phyloP scores from a whole-genome alignment of 1,140 invertebrate genomes.

The Halictus rubicundus region DNA sequence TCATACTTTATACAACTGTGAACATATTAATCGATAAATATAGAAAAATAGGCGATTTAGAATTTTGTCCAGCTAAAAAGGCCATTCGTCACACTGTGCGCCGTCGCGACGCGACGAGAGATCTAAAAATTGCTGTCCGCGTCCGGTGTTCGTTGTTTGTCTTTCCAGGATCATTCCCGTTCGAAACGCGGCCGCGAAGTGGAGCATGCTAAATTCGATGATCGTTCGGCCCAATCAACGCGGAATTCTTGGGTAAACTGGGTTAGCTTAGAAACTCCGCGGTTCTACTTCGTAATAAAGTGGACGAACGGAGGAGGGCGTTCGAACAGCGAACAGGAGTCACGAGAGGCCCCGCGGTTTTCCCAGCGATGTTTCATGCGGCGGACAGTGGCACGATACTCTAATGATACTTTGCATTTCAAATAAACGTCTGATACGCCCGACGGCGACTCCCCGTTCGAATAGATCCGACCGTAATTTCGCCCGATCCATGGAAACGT shows the following conservation, averaged over 20 bases:
- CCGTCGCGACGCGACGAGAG: too few relatives aligned
- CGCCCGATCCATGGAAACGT: too few relatives aligned
- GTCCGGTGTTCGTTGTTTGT: background rate
- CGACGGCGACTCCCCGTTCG: too few relatives aligned
- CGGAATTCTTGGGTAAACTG: slow-evolving; percentile 22
- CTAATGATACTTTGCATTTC: background rate
- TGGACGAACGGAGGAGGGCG: background rate
- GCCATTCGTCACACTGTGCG: too few relatives aligned
- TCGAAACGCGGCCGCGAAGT: slow-evolving; percentile 3
- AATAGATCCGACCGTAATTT: too few relatives aligned
- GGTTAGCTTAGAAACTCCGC: slow-evolving; percentile 22
- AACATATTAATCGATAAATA: too few relatives aligned
- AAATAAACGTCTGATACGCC: slow-evolving; percentile 6
- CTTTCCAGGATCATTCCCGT: background rate
- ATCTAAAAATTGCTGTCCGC: too few relatives aligned
- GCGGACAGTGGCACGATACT: background rate
- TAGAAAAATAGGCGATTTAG: too few relatives aligned
- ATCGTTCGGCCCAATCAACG: slow-evolving; percentile 28
- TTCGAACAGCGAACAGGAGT: background rate
- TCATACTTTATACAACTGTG: too few relatives aligned
- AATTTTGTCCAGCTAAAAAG: too few relatives aligned
- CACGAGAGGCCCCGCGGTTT: background rate
- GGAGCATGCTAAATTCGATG: slow-evolving; percentile 33
- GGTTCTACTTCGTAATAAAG: background rate
- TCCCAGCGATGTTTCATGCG: background rate